Evolutionary conservation across 1,140 invertebrate genomes (phyloP), one percentile per base, ranked within the genome.

Genomic region (Drosophila lini): DNA sequence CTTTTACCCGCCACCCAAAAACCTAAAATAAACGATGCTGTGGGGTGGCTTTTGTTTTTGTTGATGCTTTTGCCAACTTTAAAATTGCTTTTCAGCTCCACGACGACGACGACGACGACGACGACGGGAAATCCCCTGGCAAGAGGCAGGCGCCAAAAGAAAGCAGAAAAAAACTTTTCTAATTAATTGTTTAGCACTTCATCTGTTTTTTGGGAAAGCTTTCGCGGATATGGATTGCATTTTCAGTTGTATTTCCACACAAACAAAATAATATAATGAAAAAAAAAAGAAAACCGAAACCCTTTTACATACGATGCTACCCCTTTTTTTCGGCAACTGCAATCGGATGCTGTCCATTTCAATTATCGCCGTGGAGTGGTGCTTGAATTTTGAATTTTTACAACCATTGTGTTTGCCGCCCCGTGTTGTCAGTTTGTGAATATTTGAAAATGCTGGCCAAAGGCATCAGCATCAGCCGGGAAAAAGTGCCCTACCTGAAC

Each of bases 261-360:
- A 34, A 63, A 34, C 16, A 42, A 22, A 38, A 25, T 32, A 28
- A 32, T 50, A 4, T 50, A 28, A 57, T 48, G 45, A 28, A 47
- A 3, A 25, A 28, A 16, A 11, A 52, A n/a, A 5, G 16, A 31
- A 22, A n/a, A 31, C 31, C 41, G n/a, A 40, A 52, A 38, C 70
- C 71, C 34, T 36, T 36, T 16, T 22, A n/a, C 34, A 4, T n/a
- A 32, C 40, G 61, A 44, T 44, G 19, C 59, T 47, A 47, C 7
- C 70, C 62, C 73, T 52, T 76, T 74, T 53, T 28, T 69, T 80
- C 19, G 52, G 52, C 52, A 55, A 53, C 57, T 83, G 84, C 84
- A 88, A 77, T 73, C 83, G 84, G 80, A 89, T 88, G 83, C 80
- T 88, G 83, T 88, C 83, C 83, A 88, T 88, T 88, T 88, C 80